Conservation (phyloP, 2,888 invertebrate genomes). For the Cheilosia urbana region DNA sequence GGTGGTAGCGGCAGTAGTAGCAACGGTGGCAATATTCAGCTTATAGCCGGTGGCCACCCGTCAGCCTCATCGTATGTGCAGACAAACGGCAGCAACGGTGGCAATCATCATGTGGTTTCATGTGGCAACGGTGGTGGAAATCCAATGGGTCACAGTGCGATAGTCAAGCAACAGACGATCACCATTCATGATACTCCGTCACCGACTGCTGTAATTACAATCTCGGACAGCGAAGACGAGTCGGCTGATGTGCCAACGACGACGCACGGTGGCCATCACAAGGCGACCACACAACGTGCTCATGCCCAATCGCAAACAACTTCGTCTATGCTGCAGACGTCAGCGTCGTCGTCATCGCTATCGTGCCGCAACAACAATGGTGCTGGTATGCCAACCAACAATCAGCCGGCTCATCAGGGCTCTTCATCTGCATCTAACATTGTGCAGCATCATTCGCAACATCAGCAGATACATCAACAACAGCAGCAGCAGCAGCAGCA, state of each 20-base stretch:
- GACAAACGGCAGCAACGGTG: slow-evolving; percentile 77
- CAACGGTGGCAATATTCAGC: slow-evolving; percentile 74
- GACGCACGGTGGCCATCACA: slow-evolving; percentile 74
- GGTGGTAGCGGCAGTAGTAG: slow-evolving; percentile 75
- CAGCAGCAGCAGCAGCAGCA: slow-evolving; percentile 83
- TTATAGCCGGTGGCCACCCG: slow-evolving; percentile 75
- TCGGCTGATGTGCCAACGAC: slow-evolving; percentile 83
- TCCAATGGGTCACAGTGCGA: slow-evolving; percentile 77
- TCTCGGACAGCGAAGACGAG: slow-evolving; percentile 97
- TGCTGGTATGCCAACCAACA: slow-evolving; percentile 76
- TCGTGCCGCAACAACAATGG: slow-evolving; percentile 79
- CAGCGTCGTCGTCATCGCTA: slow-evolving; percentile 78
- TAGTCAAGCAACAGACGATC: slow-evolving; percentile 89
- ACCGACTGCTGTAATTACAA: slow-evolving; percentile 97
- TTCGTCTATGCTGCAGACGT: slow-evolving; percentile 80
- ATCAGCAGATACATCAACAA: slow-evolving; percentile 84
- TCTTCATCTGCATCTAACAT: slow-evolving; percentile 72
- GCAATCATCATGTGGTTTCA: slow-evolving; percentile 73
- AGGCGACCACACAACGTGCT: slow-evolving; percentile 79
- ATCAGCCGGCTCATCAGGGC: slow-evolving; percentile 77
- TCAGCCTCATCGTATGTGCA: slow-evolving; percentile 77
- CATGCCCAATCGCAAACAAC: slow-evolving; percentile 83
- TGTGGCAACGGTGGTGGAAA: slow-evolving; percentile 77
- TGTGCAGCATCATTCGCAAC: slow-evolving; percentile 82
- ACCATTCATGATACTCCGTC: slow-evolving; percentile 98